Evolutionary conservation across 1,140 invertebrate genomes (phyloP).

Genomic region (Listronotus bonariensis): DNA sequence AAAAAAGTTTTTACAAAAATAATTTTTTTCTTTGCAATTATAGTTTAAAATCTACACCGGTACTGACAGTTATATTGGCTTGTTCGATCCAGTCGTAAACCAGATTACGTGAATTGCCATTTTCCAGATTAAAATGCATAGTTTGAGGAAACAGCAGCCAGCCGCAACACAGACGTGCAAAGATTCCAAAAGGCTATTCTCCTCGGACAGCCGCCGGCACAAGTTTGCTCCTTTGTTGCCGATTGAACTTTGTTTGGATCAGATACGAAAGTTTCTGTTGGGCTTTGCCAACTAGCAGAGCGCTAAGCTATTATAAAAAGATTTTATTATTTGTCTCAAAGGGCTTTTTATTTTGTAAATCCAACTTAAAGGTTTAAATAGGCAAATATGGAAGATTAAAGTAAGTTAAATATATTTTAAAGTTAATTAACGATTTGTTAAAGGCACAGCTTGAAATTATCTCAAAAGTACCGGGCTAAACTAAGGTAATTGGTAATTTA

Average conservation of each 20-base stretch:
- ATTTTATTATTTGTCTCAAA: no score
- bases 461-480: no score
- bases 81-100: slow-evolving; percentile 34
- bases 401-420: no score
- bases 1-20: background rate
- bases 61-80: slow-evolving; percentile 40
- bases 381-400: no score
- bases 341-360: no score
- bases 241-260: background rate
- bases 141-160: slow-evolving; percentile 18
- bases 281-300: no score
- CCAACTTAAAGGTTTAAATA: no score
- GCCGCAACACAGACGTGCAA: slow-evolving; percentile 13
- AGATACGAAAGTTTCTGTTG: background rate
- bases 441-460: no score
- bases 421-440: no score
- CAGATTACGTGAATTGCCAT: slow-evolving; percentile 32
- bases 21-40: slow-evolving; percentile 28
- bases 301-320: no score
- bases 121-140: slow-evolving; percentile 18
- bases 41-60: slow-evolving; percentile 26
- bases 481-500: no score
- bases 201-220: background rate
- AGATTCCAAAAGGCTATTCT: slow-evolving; percentile 19
- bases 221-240: slow-evolving; percentile 2